Evolutionary conservation across 2,113 vertebrate species (phyloP).

Genomic region (Podarcis raffonei): DNA sequence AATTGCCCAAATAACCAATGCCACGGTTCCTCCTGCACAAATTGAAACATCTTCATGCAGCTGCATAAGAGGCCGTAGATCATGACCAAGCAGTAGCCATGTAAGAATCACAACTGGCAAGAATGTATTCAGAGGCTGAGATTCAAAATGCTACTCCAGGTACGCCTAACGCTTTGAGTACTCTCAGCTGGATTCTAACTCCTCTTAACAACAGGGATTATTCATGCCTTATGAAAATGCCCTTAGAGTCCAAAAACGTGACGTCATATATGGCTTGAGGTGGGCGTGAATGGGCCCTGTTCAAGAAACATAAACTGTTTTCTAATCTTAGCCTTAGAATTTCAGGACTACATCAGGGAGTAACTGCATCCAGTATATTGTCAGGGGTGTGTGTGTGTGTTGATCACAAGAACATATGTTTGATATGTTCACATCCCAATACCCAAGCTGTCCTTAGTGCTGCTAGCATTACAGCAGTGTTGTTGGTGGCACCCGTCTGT

Average conservation of each 20-base stretch:
- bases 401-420: too few relatives aligned
- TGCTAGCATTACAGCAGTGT: neutral
- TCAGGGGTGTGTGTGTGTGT: fast-evolving
- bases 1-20: neutral
- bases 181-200: too few relatives aligned
- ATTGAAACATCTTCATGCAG: neutral
- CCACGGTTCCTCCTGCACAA: neutral
- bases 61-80: neutral
- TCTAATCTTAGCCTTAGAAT: neutral
- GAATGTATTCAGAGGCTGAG: neutral
- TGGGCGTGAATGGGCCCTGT: neutral
- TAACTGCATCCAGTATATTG: neutral
- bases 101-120: neutral
- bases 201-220: neutral
- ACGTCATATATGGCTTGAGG: neutral
- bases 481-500: too few relatives aligned
- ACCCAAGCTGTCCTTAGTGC: neutral
- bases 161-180: neutral
- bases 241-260: neutral
- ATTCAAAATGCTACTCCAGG: neutral
- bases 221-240: neutral
- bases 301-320: neutral
- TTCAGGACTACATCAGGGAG: neutral
- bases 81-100: neutral
- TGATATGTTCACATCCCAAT: neutral